phyloP scores from a whole-genome alignment of 2,797 vertebrate genomes.

The Falco columbarius region DNA sequence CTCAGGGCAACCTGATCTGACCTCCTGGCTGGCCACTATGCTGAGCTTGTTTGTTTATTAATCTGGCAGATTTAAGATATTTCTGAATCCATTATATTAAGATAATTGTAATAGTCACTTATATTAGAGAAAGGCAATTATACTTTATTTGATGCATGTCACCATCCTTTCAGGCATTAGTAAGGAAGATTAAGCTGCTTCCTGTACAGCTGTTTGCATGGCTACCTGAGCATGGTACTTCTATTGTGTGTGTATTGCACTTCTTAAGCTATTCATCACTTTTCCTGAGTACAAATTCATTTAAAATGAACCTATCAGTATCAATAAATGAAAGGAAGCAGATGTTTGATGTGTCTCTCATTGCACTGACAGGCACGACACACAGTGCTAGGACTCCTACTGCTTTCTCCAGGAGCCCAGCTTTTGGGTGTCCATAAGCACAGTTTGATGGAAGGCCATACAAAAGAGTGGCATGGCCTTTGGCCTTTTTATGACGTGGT shows the following conservation, averaged over 20 bases:
- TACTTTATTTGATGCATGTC: conserved; percentile 23
- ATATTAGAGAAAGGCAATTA: conserved; percentile 25
- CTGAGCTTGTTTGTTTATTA: conserved; percentile 64
- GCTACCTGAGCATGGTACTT: neutral
- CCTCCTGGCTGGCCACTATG: conserved; percentile 7
- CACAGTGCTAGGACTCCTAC: conserved; percentile 36
- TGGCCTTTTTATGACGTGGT: conserved; percentile 23
- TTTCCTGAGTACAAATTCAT: conserved; percentile 37
- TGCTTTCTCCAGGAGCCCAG: conserved; percentile 49
- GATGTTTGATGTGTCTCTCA: conserved; percentile 67
- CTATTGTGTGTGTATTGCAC: neutral
- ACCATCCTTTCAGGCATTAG: conserved; percentile 21
- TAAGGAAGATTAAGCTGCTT: conserved; percentile 54
- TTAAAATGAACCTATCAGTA: conserved; percentile 71
- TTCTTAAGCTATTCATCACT: conserved; percentile 45
- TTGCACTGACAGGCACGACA: conserved; percentile 64
- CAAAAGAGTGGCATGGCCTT: conserved; percentile 39
- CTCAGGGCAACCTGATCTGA: conserved; percentile 29
- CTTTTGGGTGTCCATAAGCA: conserved; percentile 52
- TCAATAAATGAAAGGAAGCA: conserved; percentile 75
- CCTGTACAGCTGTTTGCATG: conserved; percentile 11
- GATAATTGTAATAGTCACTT: conserved; percentile 25
- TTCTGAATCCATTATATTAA: conserved; percentile 35
- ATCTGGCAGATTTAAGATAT: conserved; percentile 23
- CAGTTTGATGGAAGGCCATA: conserved; percentile 42